A percentile compares a stretch with the other conserved stretches of the same genome.
Evolutionary conservation across 2,113 vertebrate species (phyloP).

Genomic region (Tichodroma muraria): DNA sequence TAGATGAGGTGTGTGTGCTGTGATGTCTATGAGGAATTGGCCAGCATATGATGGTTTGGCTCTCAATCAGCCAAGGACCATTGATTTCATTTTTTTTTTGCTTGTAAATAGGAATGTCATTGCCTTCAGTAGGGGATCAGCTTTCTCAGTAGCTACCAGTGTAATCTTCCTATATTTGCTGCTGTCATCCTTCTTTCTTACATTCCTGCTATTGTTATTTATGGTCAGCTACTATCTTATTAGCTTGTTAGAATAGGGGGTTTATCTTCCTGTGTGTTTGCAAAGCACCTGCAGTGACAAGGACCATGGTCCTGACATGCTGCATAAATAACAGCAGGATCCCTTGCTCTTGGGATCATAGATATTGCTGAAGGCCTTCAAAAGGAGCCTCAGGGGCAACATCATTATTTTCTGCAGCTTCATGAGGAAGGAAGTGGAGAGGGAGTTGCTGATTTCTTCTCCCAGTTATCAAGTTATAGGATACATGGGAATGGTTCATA

Average conservation of each 20-base stretch:
- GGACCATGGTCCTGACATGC: not conserved
- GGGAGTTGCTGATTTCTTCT: not conserved
- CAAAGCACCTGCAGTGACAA: not conserved
- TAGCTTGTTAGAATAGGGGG: not conserved
- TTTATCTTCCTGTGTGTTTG: not conserved
- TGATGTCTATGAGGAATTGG: not conserved
- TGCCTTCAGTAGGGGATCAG: not conserved
- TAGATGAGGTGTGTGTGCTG: not conserved
- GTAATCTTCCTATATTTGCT: not conserved
- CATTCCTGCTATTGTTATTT: not conserved
- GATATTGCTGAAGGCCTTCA: not conserved
- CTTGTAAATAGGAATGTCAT: not conserved
- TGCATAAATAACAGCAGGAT: not conserved
- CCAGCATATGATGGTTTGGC: not conserved
- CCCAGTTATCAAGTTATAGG: not conserved
- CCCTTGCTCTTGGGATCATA: not conserved
- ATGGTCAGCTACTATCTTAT: not conserved
- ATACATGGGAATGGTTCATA: not conserved
- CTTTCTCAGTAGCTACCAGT: not conserved
- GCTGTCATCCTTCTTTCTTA: conserved; percentile 1
- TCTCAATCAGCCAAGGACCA: not conserved
- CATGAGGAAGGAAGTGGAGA: not conserved
- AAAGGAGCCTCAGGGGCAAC: not conserved
- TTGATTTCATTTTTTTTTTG: not conserved
- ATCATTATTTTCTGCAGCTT: not conserved